A percentile compares a stretch with the other conserved stretches of the same genome.
Conservation (phyloP, 2,113 vertebrate genomes). For the Acinonyx jubatus region DNA sequence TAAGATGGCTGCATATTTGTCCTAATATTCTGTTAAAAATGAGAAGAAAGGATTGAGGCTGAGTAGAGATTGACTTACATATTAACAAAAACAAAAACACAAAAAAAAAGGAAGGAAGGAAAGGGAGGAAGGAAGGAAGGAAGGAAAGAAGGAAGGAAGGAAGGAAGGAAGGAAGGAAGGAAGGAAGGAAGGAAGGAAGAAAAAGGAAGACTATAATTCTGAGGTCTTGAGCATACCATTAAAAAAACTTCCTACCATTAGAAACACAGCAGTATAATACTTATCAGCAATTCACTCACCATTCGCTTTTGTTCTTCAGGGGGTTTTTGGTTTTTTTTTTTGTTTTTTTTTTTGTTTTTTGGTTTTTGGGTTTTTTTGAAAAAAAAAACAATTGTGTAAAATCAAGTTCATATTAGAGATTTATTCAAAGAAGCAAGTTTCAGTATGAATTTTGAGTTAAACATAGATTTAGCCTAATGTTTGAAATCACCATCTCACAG, state of each 20-base stretch:
- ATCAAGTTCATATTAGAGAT: constrained; percentile 23
- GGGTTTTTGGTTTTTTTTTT: background rate
- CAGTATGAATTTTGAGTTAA: constrained; percentile 61
- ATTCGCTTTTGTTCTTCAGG: background rate
- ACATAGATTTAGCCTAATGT: constrained; percentile 50
- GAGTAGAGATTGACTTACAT: background rate
- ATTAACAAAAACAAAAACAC: background rate
- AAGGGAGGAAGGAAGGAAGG: background rate
- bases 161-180: too few relatives aligned
- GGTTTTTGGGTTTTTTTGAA: background rate
- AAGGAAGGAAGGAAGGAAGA: too few relatives aligned
- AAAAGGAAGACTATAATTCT: background rate
- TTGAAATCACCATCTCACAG: constrained; percentile 45
- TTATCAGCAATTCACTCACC: background rate
- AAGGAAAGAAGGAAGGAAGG: background rate
- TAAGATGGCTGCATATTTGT: background rate
- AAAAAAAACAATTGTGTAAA: background rate
- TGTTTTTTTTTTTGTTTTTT: background rate
- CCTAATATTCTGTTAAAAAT: background rate
- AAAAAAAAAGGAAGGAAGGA: background rate
- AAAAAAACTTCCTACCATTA: background rate
- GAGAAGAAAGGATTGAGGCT: background rate
- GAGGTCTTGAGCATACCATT: background rate
- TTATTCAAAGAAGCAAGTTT: constrained; percentile 25
- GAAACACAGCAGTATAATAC: background rate